Percentiles rank a stretch among this genome's conserved stretches.
Evolutionary conservation across 2,797 vertebrate genomes (phyloP).

Genomic region (Smutsia gigantea): DNA sequence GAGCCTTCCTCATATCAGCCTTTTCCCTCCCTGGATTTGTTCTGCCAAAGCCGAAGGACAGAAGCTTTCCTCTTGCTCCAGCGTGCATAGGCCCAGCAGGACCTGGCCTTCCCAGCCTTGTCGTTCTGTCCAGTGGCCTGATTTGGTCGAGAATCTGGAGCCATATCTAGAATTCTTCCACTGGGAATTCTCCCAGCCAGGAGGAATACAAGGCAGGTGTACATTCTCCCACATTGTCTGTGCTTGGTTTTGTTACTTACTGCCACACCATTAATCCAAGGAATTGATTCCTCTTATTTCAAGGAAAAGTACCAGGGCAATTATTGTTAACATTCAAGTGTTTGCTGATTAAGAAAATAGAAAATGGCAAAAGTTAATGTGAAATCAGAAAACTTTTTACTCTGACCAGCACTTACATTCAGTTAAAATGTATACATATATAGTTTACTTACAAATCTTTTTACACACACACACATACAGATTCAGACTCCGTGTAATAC

Average conservation of each 20-base stretch:
- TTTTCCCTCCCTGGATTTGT: background rate
- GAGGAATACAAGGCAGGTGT: background rate
- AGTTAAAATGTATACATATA: background rate
- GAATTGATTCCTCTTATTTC: conserved; percentile 22
- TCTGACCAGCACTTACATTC: background rate
- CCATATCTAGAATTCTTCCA: background rate
- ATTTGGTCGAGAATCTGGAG: background rate
- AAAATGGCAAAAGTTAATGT: background rate
- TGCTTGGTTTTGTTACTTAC: background rate
- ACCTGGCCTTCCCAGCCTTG: background rate
- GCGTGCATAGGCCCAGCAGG: background rate
- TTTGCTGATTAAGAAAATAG: conserved; percentile 8
- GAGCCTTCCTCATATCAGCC: background rate
- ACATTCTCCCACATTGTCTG: background rate
- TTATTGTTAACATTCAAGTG: conserved; percentile 37
- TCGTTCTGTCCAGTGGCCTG: background rate
- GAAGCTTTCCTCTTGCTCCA: background rate
- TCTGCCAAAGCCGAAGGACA: background rate
- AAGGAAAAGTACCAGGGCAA: background rate
- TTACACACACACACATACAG: background rate
- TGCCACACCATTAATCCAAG: background rate
- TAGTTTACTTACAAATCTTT: background rate
- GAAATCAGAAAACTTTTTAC: background rate
- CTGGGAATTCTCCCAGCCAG: background rate
- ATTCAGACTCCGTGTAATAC: background rate